A percentile compares a stretch with the other conserved stretches of the same genome.
phyloP scores from a whole-genome alignment of 1,140 invertebrate genomes.

The Pemphigus obesinymphae region DNA sequence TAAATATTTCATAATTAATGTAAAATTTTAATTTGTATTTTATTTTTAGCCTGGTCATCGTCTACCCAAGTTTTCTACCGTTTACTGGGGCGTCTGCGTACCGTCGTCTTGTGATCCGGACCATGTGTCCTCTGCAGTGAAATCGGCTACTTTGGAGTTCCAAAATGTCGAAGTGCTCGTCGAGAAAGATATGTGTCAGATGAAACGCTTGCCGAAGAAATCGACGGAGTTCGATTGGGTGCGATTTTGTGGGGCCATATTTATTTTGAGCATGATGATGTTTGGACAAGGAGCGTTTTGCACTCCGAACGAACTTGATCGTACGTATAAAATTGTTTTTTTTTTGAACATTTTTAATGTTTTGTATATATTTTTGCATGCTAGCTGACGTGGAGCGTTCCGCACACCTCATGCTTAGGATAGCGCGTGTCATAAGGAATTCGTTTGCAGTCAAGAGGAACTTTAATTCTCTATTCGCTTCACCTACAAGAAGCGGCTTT shows the following conservation, averaged over 20 bases:
- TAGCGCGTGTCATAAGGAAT: constrained; percentile 53
- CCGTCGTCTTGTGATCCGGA: constrained; percentile 56
- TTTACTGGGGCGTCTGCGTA: constrained; percentile 62
- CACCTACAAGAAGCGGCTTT: not conserved
- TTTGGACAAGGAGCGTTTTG: not conserved
- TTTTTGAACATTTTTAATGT: not conserved
- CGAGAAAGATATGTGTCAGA: constrained; percentile 10
- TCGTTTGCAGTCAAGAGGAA: constrained; percentile 55
- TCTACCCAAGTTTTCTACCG: constrained; percentile 58
- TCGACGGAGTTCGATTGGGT: constrained; percentile 43
- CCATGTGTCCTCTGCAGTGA: constrained; percentile 51
- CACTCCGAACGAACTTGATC: not conserved
- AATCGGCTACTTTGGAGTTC: constrained; percentile 53
- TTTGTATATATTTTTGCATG: not conserved
- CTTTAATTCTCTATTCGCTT: constrained; percentile 52
- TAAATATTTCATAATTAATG: no score
- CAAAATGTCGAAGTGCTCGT: constrained; percentile 46
- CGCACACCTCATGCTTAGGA: not conserved
- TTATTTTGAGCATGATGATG: not conserved
- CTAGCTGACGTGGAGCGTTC: not conserved
- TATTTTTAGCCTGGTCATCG: constrained; percentile 60
- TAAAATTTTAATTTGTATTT: not conserved
- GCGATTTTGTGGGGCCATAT: not conserved
- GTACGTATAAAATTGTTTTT: not conserved
- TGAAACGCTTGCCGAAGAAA: constrained; percentile 55